Base-by-base conservation (phyloP, 2,113 vertebrate species). In the Eolophus roseicapilla region DNA sequence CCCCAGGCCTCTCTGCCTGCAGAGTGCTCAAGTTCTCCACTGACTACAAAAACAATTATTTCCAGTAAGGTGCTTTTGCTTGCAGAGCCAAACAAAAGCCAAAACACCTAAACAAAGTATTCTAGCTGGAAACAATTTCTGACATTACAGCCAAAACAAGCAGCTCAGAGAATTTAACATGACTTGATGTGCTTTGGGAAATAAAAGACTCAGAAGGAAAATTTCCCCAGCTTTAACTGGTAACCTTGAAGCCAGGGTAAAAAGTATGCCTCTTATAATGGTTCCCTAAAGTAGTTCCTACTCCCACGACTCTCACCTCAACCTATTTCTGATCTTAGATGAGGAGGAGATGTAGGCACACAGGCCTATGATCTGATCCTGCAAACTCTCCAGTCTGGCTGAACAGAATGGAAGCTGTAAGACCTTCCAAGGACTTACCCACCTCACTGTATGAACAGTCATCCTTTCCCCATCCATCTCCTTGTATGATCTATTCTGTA, bases 381-480 rank as follows among this genome's bases (percentile, higher is more conserved):
- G 41, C 18, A 28, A 3, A 25, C 46, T n/a, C 37, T 47, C 6
- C 21, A 11, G 3, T 1, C 49, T 23, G 37, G 31, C 29, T 68
- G 46, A 57, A 67, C 27, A 76, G 47, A 50, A 16, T 24, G 23
- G 13, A 55, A 92, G 65, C 35, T 75, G 21, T 46, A 12, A 68
- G 31, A 20, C 8, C 8, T 70, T 31, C 31, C 37, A 49, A 63
- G 43, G 63, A 44, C 37, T 74, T 69, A 37, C 16, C 6, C 28
- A 6, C 9, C 20, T 39, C 57, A 3, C 23, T 17, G 0, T 6
- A 13, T 0, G 25, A 50, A 62, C 5, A 17, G 5, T 28, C 39
- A 35, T 19, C 28, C 39, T 39, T 65, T 84, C 69, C 28, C 31
- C 25, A 19, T 13, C 39, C 33, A 18, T 15, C 13, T 55, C 57